Base-by-base conservation (phyloP, 2,113 vertebrate genomes). In the Clarias macrocephalus region DNA sequence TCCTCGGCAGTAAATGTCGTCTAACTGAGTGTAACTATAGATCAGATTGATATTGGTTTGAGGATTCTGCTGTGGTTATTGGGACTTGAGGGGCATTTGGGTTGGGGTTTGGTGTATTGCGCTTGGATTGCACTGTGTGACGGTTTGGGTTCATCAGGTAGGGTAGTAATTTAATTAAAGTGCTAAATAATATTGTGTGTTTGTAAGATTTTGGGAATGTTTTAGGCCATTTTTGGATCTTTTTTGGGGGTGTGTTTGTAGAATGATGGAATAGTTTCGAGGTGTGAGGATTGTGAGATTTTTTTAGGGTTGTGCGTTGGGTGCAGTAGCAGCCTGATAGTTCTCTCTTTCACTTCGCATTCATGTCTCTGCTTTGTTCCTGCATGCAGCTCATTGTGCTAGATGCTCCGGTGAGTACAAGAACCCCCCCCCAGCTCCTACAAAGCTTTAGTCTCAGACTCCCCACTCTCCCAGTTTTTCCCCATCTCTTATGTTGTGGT, bases 371-470 rank as follows among this genome's bases (percentile, higher is more conserved):
- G 92, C 90, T 95, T 94, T 56, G 91, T 91, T 89, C 91, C 90
- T 65, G 89, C 91, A 95, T 96, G 94, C 97, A 99, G 97, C 96
- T 99, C 86, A 98, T 98, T 96, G 97, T 98, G 88, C 93, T 99
- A 63, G 96, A 98, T 48, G 96, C 96, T 10, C 98, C 97, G 94
- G 97, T 98, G 93, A 99, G 98, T 98, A 91, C 90, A 88, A 85
- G 62, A 86, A 90, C 59, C 80, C 21, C 85, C 21, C 85, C 80
- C 21, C 86, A 83, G 90, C 16, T 66, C 88, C 90, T 85, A 88
- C 56, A 6, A 15, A 84, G 86, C 90, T 62, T 82, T 37, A 42
- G 48, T 80, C 80, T 79, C 68, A 62, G 28, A 68, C 21, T n/a
- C 72, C 37, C 57, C 56, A 63, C 68, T 82, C 13, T 48, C 37